Evolutionary conservation across 2,113 vertebrate species (phyloP).

Genomic region (Ptychochromis oligacanthus): DNA sequence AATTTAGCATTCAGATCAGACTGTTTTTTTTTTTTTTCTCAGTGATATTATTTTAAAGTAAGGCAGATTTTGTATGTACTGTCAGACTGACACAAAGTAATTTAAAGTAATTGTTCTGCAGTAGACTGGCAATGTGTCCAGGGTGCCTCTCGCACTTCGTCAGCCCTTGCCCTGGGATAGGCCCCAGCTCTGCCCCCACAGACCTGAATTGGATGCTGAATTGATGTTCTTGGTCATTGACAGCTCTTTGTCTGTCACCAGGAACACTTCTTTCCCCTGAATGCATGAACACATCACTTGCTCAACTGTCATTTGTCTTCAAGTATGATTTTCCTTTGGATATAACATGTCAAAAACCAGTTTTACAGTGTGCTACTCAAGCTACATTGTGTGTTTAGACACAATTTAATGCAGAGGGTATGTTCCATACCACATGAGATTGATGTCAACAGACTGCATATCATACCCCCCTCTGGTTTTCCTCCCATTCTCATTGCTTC

Average conservation of each 20-base stretch:
- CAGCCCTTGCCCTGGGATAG: background rate
- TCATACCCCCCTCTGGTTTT: rapidly evolving
- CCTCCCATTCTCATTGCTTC: background rate
- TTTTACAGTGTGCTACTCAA: background rate
- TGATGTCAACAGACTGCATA: background rate
- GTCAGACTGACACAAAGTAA: no score
- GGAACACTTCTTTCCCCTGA: background rate
- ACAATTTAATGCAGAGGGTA: background rate
- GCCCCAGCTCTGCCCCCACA: background rate
- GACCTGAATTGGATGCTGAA: background rate
- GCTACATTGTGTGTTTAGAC: background rate
- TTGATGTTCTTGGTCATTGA: background rate
- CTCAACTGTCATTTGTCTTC: background rate
- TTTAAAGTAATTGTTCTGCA: background rate
- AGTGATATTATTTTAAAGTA: no score
- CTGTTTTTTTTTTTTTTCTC: no score
- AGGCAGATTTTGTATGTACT: background rate
- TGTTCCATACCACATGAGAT: background rate
- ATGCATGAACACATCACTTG: background rate
- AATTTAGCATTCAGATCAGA: background rate
- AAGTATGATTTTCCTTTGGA: background rate
- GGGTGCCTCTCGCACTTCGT: background rate
- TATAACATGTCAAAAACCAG: background rate
- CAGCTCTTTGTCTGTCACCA: no score
- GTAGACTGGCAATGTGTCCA: background rate